Evolutionary conservation across 2,888 invertebrate species (phyloP), one percentile per base, ranked within the genome.

Genomic region (Pristionchus arcanus): DNA sequence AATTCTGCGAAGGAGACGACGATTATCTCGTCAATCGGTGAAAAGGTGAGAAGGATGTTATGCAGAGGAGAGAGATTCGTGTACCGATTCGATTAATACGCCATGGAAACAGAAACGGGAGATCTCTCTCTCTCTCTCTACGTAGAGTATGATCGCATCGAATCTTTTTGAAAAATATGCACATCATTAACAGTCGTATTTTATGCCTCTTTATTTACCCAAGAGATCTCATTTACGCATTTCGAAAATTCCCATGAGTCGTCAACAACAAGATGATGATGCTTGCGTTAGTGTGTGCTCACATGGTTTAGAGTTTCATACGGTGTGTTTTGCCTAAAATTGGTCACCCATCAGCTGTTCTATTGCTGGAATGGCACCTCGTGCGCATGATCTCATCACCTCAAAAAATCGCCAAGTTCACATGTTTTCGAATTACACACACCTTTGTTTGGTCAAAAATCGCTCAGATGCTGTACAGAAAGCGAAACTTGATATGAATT

Each of bases 21-120:
- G 74, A 34, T 74, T 74, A 37, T 68, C 68, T 34, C 34, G 68
- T 68, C 74, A 81, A 81, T 81, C 49, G 28, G 81, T 49, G 42
- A 81, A 81, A 53, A 81, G 81, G 81, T 49, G 81, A 53, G 81
- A 49, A 34, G 53, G 37, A 71, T 71, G 68, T 71, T 63, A 34
- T 71, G 68, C 68, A 71, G 68, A 9, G 34, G 28, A 34, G 68
- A 28, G 28, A 34, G 68, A 28, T 25, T 66, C 25, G 66, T 11
- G 31, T 13, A 2, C 11, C 15, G 31, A 63, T n/a, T 11, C 63
- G 63, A 63, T 63, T 63, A 63, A 4, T n/a, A 1, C 5, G 31
- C 15, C 31, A 71, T 71, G 68, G 34, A 34, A 34, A 71, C 68
- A 71, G 16, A 31, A 63, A 63, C n/a, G 63, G 59, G 21, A 59